Evolutionary conservation across 2,113 vertebrate species (phyloP).

Genomic region (Zapornia atra): DNA sequence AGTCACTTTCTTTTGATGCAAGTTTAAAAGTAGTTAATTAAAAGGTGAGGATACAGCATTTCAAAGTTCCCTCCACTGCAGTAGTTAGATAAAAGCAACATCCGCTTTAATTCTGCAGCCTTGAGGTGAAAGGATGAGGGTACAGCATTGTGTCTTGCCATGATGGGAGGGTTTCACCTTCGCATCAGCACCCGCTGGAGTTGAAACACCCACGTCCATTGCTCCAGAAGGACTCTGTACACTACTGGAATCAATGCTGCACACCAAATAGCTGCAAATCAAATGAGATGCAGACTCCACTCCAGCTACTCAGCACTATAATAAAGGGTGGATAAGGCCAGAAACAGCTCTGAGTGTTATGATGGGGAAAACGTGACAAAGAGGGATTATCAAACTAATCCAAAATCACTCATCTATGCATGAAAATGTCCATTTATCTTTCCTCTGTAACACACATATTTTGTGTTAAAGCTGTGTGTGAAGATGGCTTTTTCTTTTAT

Average conservation of each 20-base stretch:
- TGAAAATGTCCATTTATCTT: not conserved
- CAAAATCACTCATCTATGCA: not conserved
- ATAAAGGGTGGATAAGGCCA: not conserved
- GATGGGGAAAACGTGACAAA: not conserved
- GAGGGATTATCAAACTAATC: not conserved
- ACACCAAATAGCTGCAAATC: not conserved
- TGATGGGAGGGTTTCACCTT: not conserved
- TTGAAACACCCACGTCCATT: not conserved
- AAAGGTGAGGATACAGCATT: not conserved
- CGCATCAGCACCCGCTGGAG: not conserved
- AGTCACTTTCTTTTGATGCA: slow-evolving; percentile 23
- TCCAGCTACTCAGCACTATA: not conserved
- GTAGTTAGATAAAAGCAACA: not conserved
- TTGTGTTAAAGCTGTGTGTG: not conserved
- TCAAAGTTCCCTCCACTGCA: not conserved
- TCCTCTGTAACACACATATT: not conserved
- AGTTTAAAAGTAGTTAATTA: slow-evolving; percentile 23
- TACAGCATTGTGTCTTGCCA: not conserved
- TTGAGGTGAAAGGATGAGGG: not conserved
- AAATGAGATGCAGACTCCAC: not conserved
- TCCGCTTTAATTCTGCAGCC: not conserved
- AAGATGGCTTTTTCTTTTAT: not conserved
- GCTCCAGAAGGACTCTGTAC: not conserved
- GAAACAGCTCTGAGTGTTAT: not conserved
- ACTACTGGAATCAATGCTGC: not conserved